Evolutionary conservation across 2,888 invertebrate genomes (phyloP).

Genomic region (Trichogramma dendrolimi): DNA sequence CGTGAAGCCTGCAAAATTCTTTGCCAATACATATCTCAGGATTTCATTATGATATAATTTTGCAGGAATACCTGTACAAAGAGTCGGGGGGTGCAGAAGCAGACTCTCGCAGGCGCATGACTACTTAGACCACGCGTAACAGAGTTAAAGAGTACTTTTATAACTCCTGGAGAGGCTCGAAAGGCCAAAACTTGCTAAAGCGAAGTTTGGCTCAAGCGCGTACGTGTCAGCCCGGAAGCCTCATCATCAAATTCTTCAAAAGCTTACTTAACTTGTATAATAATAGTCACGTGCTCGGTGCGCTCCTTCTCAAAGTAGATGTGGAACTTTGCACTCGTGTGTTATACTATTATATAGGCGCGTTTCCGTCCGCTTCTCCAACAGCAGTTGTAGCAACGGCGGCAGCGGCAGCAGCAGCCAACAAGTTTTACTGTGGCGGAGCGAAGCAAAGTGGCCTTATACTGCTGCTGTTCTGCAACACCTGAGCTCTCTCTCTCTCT

Average conservation of each 20-base stretch:
- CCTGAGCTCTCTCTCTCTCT: constrained; percentile 18
- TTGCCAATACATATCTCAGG: too few relatives aligned
- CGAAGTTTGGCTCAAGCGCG: constrained; percentile 41
- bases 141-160: too few relatives aligned
- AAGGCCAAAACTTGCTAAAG: constrained; percentile 21
- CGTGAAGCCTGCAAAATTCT: too few relatives aligned
- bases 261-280: constrained; percentile 27
- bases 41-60: too few relatives aligned
- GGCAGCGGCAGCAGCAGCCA: constrained; percentile 27
- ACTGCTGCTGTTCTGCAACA: constrained; percentile 36
- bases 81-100: too few relatives aligned
- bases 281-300: constrained; percentile 20
- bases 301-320: constrained; percentile 19
- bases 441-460: constrained; percentile 39
- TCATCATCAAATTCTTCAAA: constrained; percentile 44
- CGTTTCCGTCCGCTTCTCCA: constrained; percentile 21
- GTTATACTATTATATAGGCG: background rate
- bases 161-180: constrained; percentile 13
- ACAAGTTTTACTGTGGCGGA: constrained; percentile 34
- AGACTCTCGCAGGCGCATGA: too few relatives aligned
- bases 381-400: constrained; percentile 1
- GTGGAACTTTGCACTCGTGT: constrained; percentile 29
- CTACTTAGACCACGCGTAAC: too few relatives aligned
- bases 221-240: constrained; percentile 47
- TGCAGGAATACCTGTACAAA: too few relatives aligned